Evolutionary conservation across 35 echinoderm and acorn worm species (phyloP), one percentile per base, ranked within the genome.

Genomic region (Patiria miniata): DNA sequence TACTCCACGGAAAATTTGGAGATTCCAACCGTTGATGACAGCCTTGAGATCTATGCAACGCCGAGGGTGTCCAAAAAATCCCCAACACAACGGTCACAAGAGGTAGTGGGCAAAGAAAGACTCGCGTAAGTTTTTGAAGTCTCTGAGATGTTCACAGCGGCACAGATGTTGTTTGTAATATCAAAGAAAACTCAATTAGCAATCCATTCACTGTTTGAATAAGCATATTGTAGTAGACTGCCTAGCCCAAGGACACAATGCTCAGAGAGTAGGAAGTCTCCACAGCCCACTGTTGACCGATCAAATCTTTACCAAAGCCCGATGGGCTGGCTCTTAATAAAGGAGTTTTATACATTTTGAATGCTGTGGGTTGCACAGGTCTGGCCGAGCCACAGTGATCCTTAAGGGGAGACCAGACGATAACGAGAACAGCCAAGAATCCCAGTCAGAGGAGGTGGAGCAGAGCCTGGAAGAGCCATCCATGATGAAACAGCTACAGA

Each of bases 401-500:
- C 29, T 73, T 12, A 73, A 73, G 65, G 65, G 34, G 6, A 51
- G 42, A 51, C 17, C 80, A 30, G 82, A 58, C 52, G 81, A 37
- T 83, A n/a, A 83, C 22, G 26, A 34, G 52, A 51, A 60, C 28
- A 84, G 53, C 26, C 42, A 4, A 47, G 51, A 22, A 6, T 19
- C 53, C 18, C 17, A 61, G 33, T n/a, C 82, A 61, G 82, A 53
- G 33, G 82, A 39, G 28, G 22, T 58, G 53, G 53, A 53, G 19
- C 53, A 59, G 14, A 84, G 53, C 47, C 68, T 50, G 40, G 95
- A 93, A 44, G 95, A 97, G 57, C 80, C 85, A 76, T 97, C 91
- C 39, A 97, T 97, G 95, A 76, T 97, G 14, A 76, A 94, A 21
- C 95, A 97, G 53, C 54, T 97, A 8, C 88, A 93, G 77, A 68